Conservation (phyloP, 2,113 vertebrate species). For the Rhagologus leucostigma region DNA sequence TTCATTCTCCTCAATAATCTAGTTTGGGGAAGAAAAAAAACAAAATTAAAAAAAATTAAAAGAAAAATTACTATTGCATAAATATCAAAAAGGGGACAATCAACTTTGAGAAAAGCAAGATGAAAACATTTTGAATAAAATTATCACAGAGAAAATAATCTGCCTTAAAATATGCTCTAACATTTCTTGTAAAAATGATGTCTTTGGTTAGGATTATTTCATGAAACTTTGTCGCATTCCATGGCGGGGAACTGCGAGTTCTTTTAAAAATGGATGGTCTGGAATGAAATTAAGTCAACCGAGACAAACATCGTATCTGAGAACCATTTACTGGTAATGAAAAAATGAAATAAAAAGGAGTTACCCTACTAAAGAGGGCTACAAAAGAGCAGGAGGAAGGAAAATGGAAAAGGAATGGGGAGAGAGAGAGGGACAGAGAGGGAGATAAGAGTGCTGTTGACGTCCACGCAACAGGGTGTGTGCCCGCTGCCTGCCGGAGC, state of each 20-base stretch:
- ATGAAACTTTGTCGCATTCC: accelerated
- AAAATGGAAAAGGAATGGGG: neutral
- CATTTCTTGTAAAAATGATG: neutral
- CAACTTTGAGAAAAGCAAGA: neutral
- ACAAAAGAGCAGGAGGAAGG: neutral
- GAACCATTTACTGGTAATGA: too few species aligned
- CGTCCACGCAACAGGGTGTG: accelerated
- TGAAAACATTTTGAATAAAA: neutral
- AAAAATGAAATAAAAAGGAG: neutral
- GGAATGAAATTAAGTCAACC: neutral
- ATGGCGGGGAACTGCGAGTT: neutral
- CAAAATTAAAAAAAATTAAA: too few species aligned
- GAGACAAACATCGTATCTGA: neutral
- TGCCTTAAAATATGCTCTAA: neutral
- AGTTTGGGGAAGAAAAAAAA: neutral
- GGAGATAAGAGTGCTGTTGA: neutral
- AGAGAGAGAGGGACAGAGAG: accelerated
- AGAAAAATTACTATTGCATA: neutral
- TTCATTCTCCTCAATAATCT: neutral
- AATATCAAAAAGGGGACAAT: neutral
- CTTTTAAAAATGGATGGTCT: neutral
- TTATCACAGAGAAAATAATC: neutral
- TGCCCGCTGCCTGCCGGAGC: neutral
- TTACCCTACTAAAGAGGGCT: neutral
- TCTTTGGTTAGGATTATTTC: neutral